Evolutionary conservation across 1,140 invertebrate genomes (phyloP), one percentile per base, ranked within the genome.

Genomic region (Parasteatoda tepidariorum): DNA sequence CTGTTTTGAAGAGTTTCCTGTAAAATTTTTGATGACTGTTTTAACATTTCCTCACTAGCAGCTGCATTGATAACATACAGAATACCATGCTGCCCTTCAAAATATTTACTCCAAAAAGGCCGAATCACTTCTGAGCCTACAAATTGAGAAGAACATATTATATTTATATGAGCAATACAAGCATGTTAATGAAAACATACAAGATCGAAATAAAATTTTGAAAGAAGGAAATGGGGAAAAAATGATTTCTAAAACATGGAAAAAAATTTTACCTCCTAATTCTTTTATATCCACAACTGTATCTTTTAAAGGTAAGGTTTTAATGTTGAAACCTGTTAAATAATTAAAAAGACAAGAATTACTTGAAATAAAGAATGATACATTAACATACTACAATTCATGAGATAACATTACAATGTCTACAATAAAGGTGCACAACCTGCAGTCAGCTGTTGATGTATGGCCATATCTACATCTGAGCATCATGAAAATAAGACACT

Each of bases 271-370:
- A 83, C 86, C 86, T 66, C 86, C 86, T 4, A 90, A 64, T 62
- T 89, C 89, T 83, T 90, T 90, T 48, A 90, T 89, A 82, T 88
- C 89, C 34, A 90, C 87, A 33, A 89, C 88, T 87, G 85, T 67
- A 85, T 87, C 84, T 55, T 85, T 86, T 11, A 87, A 28, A 31
- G 86, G 86, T n/a, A 87, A 59, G 18, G 86, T 87, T 66, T 86
- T 87, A 18, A 86, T 87, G 75, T 86, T 85, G 55, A 87, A 86
- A 86, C 89, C 89, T 85, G 38, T 22, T 59, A 67, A 33, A 34
- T 59, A 71, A 9, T 2, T 0, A 24, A 57, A 28, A 13, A n/a
- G n/a, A 34, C 28, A 68, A 28, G 13, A 3, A 5, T 48, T 11
- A 22, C 18, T 41, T 0, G 18, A 66, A 4, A 70, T 18, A 7